A percentile compares a stretch with the other conserved stretches of the same genome.
phyloP scores from a whole-genome alignment of 2,888 invertebrate genomes.

The Argyresthia albistria region DNA sequence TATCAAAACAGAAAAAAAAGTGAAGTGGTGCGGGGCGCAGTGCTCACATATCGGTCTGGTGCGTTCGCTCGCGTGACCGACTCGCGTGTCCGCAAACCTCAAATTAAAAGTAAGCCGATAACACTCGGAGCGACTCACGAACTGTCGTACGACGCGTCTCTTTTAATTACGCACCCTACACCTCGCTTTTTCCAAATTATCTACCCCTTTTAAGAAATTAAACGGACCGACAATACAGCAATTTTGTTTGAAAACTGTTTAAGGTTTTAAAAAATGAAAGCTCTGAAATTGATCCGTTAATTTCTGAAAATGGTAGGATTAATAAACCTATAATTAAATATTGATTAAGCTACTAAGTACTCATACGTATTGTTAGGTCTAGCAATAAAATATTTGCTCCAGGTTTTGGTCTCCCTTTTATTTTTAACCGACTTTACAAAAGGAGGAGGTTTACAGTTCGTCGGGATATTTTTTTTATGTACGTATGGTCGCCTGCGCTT shows the following conservation, averaged over 20 bases:
- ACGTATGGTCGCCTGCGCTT: no score
- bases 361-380: no score
- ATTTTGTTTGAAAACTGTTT: conserved; percentile 1
- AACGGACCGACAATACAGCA: conserved; percentile 12
- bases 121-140: conserved; percentile 66
- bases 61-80: conserved; percentile 59
- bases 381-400: no score
- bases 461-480: no score
- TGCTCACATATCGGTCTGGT: conserved; percentile 18
- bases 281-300: neutral
- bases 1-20: conserved; percentile 14
- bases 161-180: conserved; percentile 69
- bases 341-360: no score
- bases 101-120: conserved; percentile 67
- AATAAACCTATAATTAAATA: no score
- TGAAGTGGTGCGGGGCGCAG: no score
- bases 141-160: conserved; percentile 55
- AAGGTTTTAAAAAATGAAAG: neutral
- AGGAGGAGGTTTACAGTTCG: no score
- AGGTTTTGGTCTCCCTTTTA: no score
- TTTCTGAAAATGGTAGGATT: no score
- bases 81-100: conserved; percentile 64
- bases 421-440: no score
- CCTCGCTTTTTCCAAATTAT: conserved; percentile 32
- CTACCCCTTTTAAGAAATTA: conserved; percentile 49